Base-by-base conservation (phyloP, 2,797 vertebrate species). In the Lepilemur ruficaudatus region DNA sequence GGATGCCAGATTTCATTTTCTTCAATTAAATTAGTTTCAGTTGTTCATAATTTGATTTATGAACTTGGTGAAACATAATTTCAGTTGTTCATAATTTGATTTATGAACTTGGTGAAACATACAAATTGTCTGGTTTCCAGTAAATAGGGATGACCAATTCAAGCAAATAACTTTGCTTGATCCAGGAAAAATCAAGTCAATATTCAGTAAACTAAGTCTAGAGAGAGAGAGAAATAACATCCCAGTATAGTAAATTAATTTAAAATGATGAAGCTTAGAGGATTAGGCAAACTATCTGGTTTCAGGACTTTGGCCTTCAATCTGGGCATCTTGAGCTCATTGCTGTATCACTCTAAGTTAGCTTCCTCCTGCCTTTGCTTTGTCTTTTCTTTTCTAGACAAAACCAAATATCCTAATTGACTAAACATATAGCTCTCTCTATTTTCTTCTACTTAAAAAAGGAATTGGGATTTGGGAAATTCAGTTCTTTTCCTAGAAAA, bases 151-250 rank as follows among this genome's bases (percentile, higher is more conserved):
- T 96, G 94, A 97, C 88, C 28, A 96, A 94, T 94, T 96, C 41
- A 95, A 94, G 83, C 55, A 95, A 97, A 93, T 95, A 85, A 65
- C 25, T 97, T 97, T 65, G 93, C 70, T 91, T 95, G 69, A 94
- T 93, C 82, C 86, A 93, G 92, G 95, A 96, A 95, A 98, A 95
- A 96, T 81, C 70, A 91, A 94, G 90, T 92, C 85, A 97, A 83
- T 91, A 76, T 30, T 87, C 41, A 88, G 32, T 38, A 48, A 91
- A 89, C 55, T 57, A 67, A 22, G 14, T 23, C 20, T 52, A 80
- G 72, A 96, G 59, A 41, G 52, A 41, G 52, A 80, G 52, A 87
- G 61, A 93, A 86, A 90, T 46, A 86, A 86, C 70, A 81, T 96
- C 52, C 32, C 50, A 59, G 69, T 6, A 91, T 81, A 80, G 25